Conservation (phyloP, 1,140 invertebrate genomes). For the Andricus grossulariae region DNA sequence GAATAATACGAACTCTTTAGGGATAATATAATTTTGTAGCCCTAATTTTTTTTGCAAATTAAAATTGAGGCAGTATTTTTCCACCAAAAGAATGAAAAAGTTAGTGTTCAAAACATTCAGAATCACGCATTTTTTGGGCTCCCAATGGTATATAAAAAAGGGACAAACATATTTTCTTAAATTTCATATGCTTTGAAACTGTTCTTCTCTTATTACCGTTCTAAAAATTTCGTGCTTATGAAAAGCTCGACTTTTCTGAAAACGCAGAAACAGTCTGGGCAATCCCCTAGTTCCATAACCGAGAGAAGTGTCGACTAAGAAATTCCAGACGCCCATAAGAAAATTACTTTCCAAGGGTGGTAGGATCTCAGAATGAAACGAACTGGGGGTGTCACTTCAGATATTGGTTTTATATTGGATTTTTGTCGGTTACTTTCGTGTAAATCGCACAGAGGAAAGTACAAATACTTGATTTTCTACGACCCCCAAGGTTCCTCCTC, state of each 20-base stretch:
- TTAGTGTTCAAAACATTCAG: too few species aligned
- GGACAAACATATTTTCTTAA: too few species aligned
- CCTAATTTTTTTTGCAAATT: too few species aligned
- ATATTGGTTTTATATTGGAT: slow-evolving; percentile 66
- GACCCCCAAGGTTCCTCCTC: slow-evolving; percentile 24
- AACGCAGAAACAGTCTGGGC: slow-evolving; percentile 5
- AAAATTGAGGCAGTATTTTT: too few species aligned
- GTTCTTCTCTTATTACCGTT: too few species aligned
- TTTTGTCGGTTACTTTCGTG: slow-evolving; percentile 47
- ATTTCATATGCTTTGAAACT: too few species aligned
- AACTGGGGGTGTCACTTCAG: slow-evolving; percentile 51
- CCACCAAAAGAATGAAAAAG: too few species aligned
- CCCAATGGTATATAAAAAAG: too few species aligned
- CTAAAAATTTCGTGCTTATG: not conserved
- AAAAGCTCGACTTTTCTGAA: not conserved
- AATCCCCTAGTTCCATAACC: slow-evolving; percentile 16
- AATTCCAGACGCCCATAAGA: slow-evolving; percentile 58
- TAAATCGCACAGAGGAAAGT: slow-evolving; percentile 36
- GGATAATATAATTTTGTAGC: too few species aligned
- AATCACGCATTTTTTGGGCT: too few species aligned
- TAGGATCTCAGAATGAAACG: slow-evolving; percentile 33
- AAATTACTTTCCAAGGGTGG: slow-evolving; percentile 56
- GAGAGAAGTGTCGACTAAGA: slow-evolving; percentile 26
- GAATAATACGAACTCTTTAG: too few species aligned
- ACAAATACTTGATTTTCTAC: slow-evolving; percentile 33